Evolutionary conservation across 1,140 invertebrate genomes (phyloP).

Genomic region (Amphibalanus amphitrite): DNA sequence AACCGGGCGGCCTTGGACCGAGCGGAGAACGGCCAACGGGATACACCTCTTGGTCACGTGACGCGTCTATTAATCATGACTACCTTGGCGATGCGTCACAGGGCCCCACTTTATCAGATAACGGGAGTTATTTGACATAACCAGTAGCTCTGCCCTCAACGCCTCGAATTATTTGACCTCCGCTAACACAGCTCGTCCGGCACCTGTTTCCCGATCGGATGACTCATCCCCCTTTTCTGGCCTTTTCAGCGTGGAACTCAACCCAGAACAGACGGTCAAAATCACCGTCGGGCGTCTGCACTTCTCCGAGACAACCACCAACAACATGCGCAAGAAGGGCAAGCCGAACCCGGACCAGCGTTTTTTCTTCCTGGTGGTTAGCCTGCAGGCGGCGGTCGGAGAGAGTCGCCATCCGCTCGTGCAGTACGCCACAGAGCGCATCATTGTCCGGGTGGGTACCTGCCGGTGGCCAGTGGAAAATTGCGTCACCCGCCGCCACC

Average conservation of each 20-base stretch:
- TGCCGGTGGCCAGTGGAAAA: too few relatives aligned
- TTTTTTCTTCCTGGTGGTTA: slow-evolving; percentile 82
- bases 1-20: not conserved
- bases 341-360: slow-evolving; percentile 96
- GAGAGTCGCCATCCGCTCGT: slow-evolving; percentile 54
- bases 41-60: not conserved
- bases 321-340: slow-evolving; percentile 97
- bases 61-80: not conserved
- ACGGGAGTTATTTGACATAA: not conserved
- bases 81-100: not conserved
- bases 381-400: slow-evolving; percentile 70
- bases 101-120: not conserved
- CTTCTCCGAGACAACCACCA: slow-evolving; percentile 95
- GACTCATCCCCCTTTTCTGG: not conserved
- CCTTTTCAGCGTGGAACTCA: slow-evolving; percentile 56
- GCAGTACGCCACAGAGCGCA: slow-evolving; percentile 81
- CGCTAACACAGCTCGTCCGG: too few relatives aligned
- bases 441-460: slow-evolving; percentile 68
- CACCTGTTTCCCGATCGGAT: too few relatives aligned
- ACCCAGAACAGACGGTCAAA: slow-evolving; percentile 62
- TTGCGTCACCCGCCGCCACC: too few relatives aligned
- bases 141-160: too few relatives aligned
- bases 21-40: not conserved
- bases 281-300: slow-evolving; percentile 88
- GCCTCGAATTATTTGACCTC: not conserved